Conservation (phyloP, 1,140 invertebrate genomes). For the Drosophila pruinosa region DNA sequence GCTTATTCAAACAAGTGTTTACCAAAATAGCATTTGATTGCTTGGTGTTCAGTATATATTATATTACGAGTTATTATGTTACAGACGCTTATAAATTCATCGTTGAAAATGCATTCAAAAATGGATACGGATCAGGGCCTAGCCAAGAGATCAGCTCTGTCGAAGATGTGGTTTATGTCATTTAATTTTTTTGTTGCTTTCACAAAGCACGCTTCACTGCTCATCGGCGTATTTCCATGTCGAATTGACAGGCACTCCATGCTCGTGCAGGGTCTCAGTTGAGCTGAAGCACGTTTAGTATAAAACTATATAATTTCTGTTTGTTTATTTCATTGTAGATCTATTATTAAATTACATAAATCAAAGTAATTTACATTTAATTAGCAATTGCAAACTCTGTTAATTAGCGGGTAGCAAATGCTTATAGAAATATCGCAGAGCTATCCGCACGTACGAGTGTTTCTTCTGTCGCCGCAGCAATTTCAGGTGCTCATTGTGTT, state of each 20-base stretch:
- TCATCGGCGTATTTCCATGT: too few relatives aligned
- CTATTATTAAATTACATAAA: background rate
- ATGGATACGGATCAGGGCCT: too few relatives aligned
- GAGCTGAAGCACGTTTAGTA: too few relatives aligned
- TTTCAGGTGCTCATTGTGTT: slow-evolving; percentile 44
- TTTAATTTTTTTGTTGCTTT: too few relatives aligned
- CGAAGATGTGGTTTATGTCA: too few relatives aligned
- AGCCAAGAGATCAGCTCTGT: too few relatives aligned
- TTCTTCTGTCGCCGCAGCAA: slow-evolving; percentile 48
- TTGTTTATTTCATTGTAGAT: background rate
- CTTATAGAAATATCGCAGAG: slow-evolving; percentile 46
- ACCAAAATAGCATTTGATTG: background rate
- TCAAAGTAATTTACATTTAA: background rate
- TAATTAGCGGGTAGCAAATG: slow-evolving; percentile 30
- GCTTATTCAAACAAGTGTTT: background rate
- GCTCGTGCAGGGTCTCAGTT: too few relatives aligned
- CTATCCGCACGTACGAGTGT: slow-evolving; percentile 51
- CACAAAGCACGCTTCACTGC: too few relatives aligned
- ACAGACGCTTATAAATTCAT: too few relatives aligned
- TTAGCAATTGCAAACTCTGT: background rate
- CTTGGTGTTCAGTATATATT: background rate
- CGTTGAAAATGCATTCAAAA: too few relatives aligned
- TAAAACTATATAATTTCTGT: background rate
- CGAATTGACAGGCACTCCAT: too few relatives aligned
- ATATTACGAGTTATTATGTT: too few relatives aligned